Conservation (phyloP, 2,797 vertebrate species). For the Taeniopygia guttata region DNA sequence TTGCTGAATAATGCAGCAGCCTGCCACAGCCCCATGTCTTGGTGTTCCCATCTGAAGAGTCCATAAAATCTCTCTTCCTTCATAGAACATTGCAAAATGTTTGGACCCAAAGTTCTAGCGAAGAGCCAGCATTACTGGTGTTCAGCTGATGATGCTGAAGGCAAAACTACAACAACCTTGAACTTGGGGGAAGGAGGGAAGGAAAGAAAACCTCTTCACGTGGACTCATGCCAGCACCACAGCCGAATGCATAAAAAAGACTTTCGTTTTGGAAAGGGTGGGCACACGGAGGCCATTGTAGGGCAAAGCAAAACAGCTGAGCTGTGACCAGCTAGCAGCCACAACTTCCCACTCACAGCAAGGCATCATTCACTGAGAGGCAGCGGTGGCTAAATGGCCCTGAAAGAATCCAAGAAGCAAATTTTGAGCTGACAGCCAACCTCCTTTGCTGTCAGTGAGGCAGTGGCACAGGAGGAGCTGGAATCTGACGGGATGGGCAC, state of each 20-base stretch:
- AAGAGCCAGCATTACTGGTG: neutral
- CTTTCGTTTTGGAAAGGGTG: slow-evolving; percentile 20
- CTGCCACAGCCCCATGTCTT: neutral
- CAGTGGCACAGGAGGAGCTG: fast-evolving
- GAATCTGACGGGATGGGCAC: fast-evolving
- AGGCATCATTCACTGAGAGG: neutral
- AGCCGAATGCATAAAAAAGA: neutral
- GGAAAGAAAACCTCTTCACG: neutral
- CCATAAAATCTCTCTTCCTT: neutral
- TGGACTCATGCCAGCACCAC: neutral
- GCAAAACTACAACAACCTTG: neutral
- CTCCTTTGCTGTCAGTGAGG: neutral
- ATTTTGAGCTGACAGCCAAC: neutral
- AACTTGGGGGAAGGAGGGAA: neutral
- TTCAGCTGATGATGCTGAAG: neutral
- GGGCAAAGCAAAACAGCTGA: slow-evolving; percentile 12
- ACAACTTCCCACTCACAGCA: neutral
- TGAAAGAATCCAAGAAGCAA: neutral
- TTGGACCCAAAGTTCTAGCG: neutral
- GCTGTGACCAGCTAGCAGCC: neutral
- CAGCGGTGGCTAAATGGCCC: fast-evolving
- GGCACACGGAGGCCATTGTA: neutral
- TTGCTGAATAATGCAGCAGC: neutral
- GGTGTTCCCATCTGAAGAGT: neutral
- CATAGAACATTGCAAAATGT: fast-evolving